These are phyloP conservation scores for Actinia tenebrosa DNA, from an alignment of 64 coral and sea anemone species.

Conservation along the genomic window DNA sequence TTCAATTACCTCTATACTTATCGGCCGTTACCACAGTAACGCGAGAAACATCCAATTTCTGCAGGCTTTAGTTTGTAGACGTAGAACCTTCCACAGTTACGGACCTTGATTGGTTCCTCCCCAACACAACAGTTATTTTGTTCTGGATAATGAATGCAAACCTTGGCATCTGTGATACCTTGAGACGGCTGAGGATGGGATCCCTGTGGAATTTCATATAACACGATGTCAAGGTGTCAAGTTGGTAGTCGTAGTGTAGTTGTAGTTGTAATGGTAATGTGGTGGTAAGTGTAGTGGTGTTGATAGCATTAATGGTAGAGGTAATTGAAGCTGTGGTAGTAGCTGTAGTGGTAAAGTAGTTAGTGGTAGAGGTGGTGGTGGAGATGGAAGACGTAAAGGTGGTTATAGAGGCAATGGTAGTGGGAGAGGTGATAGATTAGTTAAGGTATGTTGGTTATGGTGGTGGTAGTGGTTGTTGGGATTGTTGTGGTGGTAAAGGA, in stretches of 20 bases:
- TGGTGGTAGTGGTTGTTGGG: too few species aligned
- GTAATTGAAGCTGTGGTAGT: neutral
- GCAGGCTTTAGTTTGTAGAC: slow-evolving; percentile 39
- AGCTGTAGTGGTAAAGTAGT: neutral
- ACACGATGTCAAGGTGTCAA: neutral
- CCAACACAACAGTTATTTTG: neutral
- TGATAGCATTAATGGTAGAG: neutral
- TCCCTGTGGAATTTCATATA: neutral
- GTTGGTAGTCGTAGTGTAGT: neutral
- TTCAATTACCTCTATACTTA: neutral
- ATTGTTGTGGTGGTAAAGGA: too few species aligned
- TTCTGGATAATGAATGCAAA: slow-evolving; percentile 4
- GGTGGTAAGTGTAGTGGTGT: neutral
- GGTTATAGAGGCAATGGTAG: too few species aligned
- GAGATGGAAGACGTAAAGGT: too few species aligned
- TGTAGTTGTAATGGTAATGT: neutral
- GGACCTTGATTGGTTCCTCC: slow-evolving; percentile 3
- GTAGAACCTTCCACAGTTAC: slow-evolving; percentile 51
- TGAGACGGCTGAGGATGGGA: neutral
- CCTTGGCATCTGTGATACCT: slow-evolving; percentile 14
- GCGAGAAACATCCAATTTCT: slow-evolving; percentile 8
- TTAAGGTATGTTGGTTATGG: too few species aligned
- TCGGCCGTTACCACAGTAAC: slow-evolving; percentile 44
- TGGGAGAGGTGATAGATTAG: too few species aligned
- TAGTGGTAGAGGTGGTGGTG: too few species aligned